Evolutionary conservation across 2,113 vertebrate genomes (phyloP), one percentile per base, ranked within the genome.

Genomic region (Bombycilla garrulus): DNA sequence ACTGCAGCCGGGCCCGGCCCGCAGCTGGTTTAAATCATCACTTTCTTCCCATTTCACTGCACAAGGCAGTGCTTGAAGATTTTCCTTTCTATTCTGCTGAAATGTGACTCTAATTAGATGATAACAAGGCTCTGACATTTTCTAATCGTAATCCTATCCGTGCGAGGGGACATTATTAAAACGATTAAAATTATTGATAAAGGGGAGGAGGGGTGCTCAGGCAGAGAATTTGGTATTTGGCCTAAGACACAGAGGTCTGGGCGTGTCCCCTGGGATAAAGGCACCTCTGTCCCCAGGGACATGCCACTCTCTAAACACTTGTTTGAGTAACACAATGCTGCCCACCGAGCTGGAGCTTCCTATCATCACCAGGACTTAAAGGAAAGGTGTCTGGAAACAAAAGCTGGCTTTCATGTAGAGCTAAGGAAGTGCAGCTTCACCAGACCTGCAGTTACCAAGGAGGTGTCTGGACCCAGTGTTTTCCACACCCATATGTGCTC

Each of bases 51-150:
- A 61, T 97, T 97, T 96, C 93, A 91, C 88, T 69, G 87, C 90
- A 94, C 92, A 92, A 86, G 90, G 96, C 95, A 94, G 81, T 0
- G 33, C 94, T 76, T 85, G 94, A 97, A 95, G 93, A 92, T 96
- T 91, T 96, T 81, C 88, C 93, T 92, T 93, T 96, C 94, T 92
- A 14, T 95, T 93, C 92, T 66, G 79, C 86, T 97, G 97, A 96
- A 97, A 97, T 96, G 95, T 95, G 97, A 97, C 83, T 96, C 97
- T 97, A 97, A 97, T 97, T 96, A 96, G 97, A 97, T 97, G 97
- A 97, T 97, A 97, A 97, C 96, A 97, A 97, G 96, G 96, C 95
- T 97, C 96, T 96, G 97, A 97, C 96, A 94, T 97, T 97, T 97
- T 97, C 90, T 96, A 97, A 97, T 97, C 73, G 96, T 97, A 97